A percentile compares a stretch with the other conserved stretches of the same genome.
Conservation (phyloP, 2,888 invertebrate genomes). For the Thera obeliscata region DNA sequence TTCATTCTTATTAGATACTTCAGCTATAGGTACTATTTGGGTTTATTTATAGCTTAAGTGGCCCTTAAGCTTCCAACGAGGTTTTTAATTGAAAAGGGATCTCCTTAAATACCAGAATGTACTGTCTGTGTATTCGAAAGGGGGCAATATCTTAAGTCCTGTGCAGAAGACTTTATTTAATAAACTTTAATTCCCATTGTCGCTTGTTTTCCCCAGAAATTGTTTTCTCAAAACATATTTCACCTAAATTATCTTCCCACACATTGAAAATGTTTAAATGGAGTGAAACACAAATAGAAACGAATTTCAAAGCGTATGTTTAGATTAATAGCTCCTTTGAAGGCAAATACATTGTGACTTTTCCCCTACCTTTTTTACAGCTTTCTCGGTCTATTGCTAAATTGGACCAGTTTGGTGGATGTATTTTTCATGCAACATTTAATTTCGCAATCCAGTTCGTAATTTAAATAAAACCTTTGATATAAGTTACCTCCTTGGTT, state of each 20-base stretch:
- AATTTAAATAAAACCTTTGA: no score
- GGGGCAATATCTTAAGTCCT: no score
- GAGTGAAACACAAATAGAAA: conserved; percentile 10
- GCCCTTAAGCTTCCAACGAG: conserved; percentile 15
- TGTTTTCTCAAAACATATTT: conserved; percentile 9
- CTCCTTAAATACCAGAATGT: neutral
- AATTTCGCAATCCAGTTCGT: no score
- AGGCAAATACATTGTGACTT: conserved; percentile 21
- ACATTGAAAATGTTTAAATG: conserved; percentile 7
- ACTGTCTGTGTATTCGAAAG: no score
- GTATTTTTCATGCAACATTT: no score
- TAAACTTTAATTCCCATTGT: neutral
- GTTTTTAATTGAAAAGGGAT: neutral
- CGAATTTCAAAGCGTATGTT: conserved; percentile 16
- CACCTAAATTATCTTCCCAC: conserved; percentile 3
- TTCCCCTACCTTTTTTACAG: no score
- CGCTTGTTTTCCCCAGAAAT: neutral
- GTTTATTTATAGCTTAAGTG: conserved; percentile 33
- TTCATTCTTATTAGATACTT: conserved; percentile 34
- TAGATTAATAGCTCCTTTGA: conserved; percentile 19
- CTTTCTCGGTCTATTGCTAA: no score
- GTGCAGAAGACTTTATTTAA: neutral
- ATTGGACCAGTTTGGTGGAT: no score
- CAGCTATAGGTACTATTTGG: conserved; percentile 14
- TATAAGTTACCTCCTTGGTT: no score